These are phyloP conservation scores for Lordiphosa stackelbergi DNA, from an alignment of 1,140 invertebrate species.

Conservation along the genomic window DNA sequence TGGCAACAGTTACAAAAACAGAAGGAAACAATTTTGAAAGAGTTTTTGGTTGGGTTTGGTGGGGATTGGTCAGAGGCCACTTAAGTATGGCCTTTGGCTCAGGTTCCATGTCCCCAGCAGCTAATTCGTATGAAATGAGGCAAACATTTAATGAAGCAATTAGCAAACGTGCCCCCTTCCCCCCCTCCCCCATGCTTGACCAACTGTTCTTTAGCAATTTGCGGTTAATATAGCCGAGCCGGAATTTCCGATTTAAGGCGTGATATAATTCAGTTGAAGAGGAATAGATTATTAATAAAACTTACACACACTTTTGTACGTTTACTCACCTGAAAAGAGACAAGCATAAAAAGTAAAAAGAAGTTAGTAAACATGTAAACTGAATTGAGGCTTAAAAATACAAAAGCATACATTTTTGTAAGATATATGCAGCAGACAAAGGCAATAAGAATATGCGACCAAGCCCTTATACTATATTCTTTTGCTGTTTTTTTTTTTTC, in stretches of 20 bases:
- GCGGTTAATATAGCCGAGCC: conserved; percentile 39
- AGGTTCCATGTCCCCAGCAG: conserved; percentile 18
- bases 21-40: no score
- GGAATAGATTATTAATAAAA: conserved; percentile 1
- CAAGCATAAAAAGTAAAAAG: conserved; percentile 21
- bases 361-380: conserved; percentile 15
- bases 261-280: background rate
- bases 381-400: background rate
- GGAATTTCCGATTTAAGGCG: conserved; percentile 9
- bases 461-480: no score
- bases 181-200: no score
- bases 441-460: no score
- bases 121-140: conserved; percentile 75
- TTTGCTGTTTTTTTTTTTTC: no score
- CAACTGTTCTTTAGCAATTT: conserved; percentile 15
- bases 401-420: conserved; percentile 3
- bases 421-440: no score
- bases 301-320: conserved; percentile 5
- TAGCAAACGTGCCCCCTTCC: conserved; percentile 52
- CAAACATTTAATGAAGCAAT: conserved; percentile 75
- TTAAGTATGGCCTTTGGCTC: no score
- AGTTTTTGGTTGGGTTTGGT: no score
- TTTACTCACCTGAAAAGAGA: conserved; percentile 66
- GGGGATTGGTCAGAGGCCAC: no score
- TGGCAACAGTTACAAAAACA: no score